Base-by-base conservation (phyloP, 1,140 invertebrate species). In the Pectinophora gossypiella region DNA sequence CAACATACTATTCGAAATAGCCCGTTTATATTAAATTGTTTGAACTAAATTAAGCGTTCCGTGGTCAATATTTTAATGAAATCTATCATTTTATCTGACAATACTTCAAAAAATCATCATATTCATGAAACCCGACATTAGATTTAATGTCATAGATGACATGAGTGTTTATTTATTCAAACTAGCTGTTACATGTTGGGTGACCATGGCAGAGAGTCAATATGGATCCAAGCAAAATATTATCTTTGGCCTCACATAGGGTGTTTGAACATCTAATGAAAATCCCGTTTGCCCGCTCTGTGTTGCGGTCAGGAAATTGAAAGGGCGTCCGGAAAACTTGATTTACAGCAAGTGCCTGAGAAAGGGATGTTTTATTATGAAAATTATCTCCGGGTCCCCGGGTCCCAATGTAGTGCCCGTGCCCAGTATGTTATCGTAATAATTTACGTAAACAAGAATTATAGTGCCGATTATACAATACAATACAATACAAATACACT, bases 321-420 rank as follows among this genome's bases (percentile, higher is more conserved):
- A 77, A 75, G 75, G 70, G 61, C 62, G 63, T 56, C 53, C 69
- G 68, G 69, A 65, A 77, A 77, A 73, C 68, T 77, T 72, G 75
- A 75, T 77, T 77, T 75, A 62, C 73, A 58, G 66, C 64, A 75
- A 72, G 65, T 72, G 62, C 67, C 68, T 67, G 56, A 69, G 65
- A 73, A 73, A 75, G 74, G 74, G 72, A 69, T 72, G 63, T 72
- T 75, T 71, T 76, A 76, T 71, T 75, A 75, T 72, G 69, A 72
- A 72, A 77, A 75, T 74, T 77, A 77, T 77, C 69, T 74, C 60
- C 52, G 55, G 53, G 59, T 48, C 60, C 63, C 60, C 22, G 56
- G 61, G 64, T 54, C 46, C 55, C 51, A 49, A 47, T 61, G 42
- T 56, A 54, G 40, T 10, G 46, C 19, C 43, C 47, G 55, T n/a